phyloP scores from a whole-genome alignment of 2,113 vertebrate genomes.

The Okapia johnstoni region DNA sequence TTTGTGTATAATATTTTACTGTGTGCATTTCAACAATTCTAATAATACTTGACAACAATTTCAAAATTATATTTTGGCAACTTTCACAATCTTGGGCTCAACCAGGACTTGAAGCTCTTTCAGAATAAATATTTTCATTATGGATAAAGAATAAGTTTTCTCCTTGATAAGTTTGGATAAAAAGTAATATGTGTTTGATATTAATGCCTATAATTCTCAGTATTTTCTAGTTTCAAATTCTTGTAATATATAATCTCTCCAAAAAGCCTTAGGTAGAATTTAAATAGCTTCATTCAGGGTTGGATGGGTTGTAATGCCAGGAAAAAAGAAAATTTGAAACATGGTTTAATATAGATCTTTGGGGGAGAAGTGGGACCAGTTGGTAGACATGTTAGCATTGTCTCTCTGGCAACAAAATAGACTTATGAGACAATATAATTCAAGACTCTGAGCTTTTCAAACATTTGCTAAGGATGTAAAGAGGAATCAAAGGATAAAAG shows the following conservation, averaged over 20 bases:
- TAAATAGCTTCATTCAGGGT: neutral
- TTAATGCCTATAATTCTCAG: neutral
- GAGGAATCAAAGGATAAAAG: neutral
- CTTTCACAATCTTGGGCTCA: neutral
- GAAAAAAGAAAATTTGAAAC: neutral
- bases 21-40: neutral
- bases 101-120: neutral
- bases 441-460: neutral
- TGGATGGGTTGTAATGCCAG: neutral
- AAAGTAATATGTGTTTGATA: neutral
- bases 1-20: neutral
- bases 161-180: neutral
- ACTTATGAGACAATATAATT: neutral
- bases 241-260: neutral
- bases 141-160: neutral
- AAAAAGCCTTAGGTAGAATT: neutral
- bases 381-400: neutral
- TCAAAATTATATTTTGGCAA: neutral
- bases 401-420: neutral
- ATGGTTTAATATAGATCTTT: neutral
- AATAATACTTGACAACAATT: neutral
- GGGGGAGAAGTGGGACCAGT: neutral
- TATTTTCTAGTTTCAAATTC: neutral
- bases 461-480: rapidly evolving
- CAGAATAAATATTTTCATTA: neutral